phyloP scores from a whole-genome alignment of 2,797 vertebrate genomes.

The Fundulus diaphanus region DNA sequence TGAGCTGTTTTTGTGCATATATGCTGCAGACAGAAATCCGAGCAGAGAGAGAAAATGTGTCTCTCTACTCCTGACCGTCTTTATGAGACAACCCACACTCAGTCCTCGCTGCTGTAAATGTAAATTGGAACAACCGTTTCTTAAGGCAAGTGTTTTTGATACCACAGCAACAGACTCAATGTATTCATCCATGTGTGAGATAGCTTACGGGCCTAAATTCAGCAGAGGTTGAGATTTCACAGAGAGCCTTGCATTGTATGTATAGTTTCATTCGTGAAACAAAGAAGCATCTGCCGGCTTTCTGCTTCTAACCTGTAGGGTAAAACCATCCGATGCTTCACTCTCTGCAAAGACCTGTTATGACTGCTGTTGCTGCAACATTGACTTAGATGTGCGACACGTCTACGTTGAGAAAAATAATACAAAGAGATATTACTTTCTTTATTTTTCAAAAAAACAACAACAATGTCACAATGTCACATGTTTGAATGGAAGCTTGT shows the following conservation, averaged over 20 bases:
- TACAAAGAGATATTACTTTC: background rate
- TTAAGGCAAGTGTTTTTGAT: slow-evolving; percentile 30
- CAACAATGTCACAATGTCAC: background rate
- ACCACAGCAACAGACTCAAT: slow-evolving; percentile 4
- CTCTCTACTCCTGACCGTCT: slow-evolving; percentile 12
- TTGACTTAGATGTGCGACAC: background rate
- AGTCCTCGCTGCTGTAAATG: slow-evolving; percentile 18
- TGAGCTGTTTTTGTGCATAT: slow-evolving; percentile 39
- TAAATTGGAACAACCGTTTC: slow-evolving; percentile 37
- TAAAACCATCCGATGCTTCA: slow-evolving; percentile 6
- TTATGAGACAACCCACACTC: slow-evolving; percentile 28
- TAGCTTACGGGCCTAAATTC: slow-evolving; percentile 23
- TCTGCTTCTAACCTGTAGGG: slow-evolving; percentile 22
- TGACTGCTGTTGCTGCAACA: background rate
- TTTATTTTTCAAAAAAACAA: background rate
- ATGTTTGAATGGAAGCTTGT: background rate
- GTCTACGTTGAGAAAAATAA: background rate
- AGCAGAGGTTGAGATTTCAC: slow-evolving; percentile 21
- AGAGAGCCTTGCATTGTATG: slow-evolving; percentile 19
- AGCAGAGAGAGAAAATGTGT: slow-evolving; percentile 13
- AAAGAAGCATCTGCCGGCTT: slow-evolving; percentile 51
- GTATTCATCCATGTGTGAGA: slow-evolving; percentile 13
- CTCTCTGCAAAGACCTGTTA: slow-evolving; percentile 8
- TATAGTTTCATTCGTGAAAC: slow-evolving; percentile 48
- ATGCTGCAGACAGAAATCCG: slow-evolving; percentile 26